Base-by-base conservation (phyloP, 1,140 invertebrate genomes). In the Drosophila simulans region DNA sequence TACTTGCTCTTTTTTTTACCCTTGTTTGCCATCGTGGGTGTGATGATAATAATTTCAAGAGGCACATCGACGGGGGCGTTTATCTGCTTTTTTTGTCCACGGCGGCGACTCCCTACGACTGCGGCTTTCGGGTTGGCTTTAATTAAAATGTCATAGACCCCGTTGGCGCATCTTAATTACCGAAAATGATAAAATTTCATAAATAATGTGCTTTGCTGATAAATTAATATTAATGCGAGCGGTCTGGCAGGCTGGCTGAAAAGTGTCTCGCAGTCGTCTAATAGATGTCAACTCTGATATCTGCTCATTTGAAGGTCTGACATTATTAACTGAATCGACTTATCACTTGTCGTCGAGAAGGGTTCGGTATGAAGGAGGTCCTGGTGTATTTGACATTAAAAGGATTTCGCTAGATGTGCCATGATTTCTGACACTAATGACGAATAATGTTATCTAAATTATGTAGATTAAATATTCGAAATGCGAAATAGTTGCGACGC, bases 181-280 rank as follows among this genome's bases (percentile, higher is more conserved):
- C 42, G 51, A 74, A 79, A 69, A 48, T 66, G 52, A 58, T 72
- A 52, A 58, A 65, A 79, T 78, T 80, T 76, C 48, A 71, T 58
- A 82, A 79, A 58, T 70, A 82, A 66, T 25, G 13, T 27, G 31
- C 27, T 15, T 12, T 11, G 48, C 58, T 62, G 55, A 79, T 85
- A 89, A 83, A 89, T 86, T 60, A 89, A 86, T 86, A 86, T 86
- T 89, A 86, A 86, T 88, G 83, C 17, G 76, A 71, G 55, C 58
- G 35, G 22, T 48, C 27, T 51, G 43, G 40, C 17, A 34, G 39
- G 12, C 27, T 15, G 64, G 60, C 60, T 68, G 17, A 37, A 75
- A 73, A 75, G 45, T 75, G 71, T 74, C 71, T 73, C 40, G 70
- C 59, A 58, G 72, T 66, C 51, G 55, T 69, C 63, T 77, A 77